Base-by-base conservation (phyloP, 1,140 invertebrate species). In the Lepidotrigona ventralis region DNA sequence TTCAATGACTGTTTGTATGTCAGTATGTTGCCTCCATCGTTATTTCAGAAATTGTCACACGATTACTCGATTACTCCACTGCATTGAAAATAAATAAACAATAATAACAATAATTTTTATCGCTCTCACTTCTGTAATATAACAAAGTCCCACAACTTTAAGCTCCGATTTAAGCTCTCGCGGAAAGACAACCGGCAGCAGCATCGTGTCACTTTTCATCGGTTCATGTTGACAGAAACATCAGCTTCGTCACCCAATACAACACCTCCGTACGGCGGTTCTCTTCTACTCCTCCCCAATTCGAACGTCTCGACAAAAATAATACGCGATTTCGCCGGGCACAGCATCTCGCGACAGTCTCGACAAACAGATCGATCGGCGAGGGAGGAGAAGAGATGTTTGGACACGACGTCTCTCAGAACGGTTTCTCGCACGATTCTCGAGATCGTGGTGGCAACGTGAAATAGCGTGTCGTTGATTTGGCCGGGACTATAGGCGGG, bases 381-480 rank as follows among this genome's bases (percentile, higher is more conserved):
- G 21, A 39, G 17, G 39, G 6, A 46, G 39, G 39, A 46, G 39
- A 46, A 8, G 39, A 46, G 39, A 75, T 66, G 46, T 63, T 60
- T 39, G 69, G 19, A 26, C 68, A 8, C 68, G 39, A 29, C 21
- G 33, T 46, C 39, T 3, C 39, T 3, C 23, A 11, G 56, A 2
- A 66, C 68, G 63, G 53, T 29, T 26, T 54, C 64, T 85, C 64
- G 69, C 79, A 58, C 71, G 82, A 76, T 87, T 81, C 39, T 46
- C 26, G 33, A 29, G 26, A 63, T 66, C 81, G 84, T 83, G 82
- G 75, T 84, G 72, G 68, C 63, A 79, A 68, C 76, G 39, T 29
- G 33, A 75, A 83, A 72, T 78, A 73, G 33, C 72, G 58, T 29
- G 63, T 58, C 60, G 77, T 87, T 80, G 85, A 87, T 83, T 85